phyloP scores from a whole-genome alignment of 1,140 invertebrate genomes.

The Ostrea denselamellosa region DNA sequence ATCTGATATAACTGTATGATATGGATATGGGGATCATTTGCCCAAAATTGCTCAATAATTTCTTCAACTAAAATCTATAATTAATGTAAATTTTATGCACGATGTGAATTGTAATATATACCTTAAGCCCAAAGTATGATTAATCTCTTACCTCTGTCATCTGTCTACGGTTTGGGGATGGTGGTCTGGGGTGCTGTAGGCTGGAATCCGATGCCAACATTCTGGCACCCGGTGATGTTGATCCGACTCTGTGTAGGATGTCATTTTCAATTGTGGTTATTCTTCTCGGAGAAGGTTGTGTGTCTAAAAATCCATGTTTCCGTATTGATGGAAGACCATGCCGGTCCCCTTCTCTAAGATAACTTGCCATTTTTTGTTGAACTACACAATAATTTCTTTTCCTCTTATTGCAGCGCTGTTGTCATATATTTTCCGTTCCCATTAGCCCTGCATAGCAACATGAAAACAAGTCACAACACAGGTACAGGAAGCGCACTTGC shows the following conservation, averaged over 20 bases:
- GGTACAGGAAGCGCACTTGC: slow-evolving; percentile 49
- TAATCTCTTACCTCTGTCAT: slow-evolving; percentile 54
- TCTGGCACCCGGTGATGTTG: slow-evolving; percentile 33
- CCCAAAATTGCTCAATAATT: too few relatives aligned
- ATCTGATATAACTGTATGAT: neutral
- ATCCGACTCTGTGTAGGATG: slow-evolving; percentile 17
- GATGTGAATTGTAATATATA: neutral
- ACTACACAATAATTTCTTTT: slow-evolving; percentile 27
- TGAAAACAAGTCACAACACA: slow-evolving; percentile 52
- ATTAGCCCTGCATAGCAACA: slow-evolving; percentile 57
- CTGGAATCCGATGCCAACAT: slow-evolving; percentile 31
- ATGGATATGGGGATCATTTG: neutral
- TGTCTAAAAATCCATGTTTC: slow-evolving; percentile 40
- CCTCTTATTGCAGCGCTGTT: slow-evolving; percentile 14
- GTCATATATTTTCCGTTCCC: slow-evolving; percentile 50
- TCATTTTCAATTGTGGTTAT: slow-evolving; percentile 54
- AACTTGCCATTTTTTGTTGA: slow-evolving; percentile 61
- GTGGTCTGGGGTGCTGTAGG: slow-evolving; percentile 58
- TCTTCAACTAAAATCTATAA: neutral
- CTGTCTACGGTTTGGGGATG: slow-evolving; percentile 57
- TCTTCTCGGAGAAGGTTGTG: slow-evolving; percentile 38
- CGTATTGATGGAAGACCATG: slow-evolving; percentile 61
- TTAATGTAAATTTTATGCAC: neutral
- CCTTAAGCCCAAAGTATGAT: neutral
- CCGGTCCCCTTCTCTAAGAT: slow-evolving; percentile 56